Conservation (phyloP, 2,797 vertebrate species). For the Sebastes hubbsi region DNA sequence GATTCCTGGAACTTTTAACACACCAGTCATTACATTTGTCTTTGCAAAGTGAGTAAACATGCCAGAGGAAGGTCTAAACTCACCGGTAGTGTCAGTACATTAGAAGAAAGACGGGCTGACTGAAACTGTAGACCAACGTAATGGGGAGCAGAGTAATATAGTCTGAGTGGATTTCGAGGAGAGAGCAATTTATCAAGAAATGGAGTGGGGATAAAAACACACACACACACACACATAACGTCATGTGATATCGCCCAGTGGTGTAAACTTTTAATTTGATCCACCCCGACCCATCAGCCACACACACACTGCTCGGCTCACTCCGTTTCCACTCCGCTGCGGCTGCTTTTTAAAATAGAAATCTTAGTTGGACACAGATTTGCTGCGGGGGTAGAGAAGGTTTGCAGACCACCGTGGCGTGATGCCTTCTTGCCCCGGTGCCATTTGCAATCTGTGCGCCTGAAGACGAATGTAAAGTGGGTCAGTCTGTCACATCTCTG, state of each 20-base stretch:
- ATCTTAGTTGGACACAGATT: constrained; percentile 52
- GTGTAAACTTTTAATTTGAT: constrained; percentile 67
- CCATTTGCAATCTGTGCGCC: constrained; percentile 50
- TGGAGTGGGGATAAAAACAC: constrained; percentile 30
- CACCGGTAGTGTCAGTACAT: constrained; percentile 28
- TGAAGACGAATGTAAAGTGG: constrained; percentile 54
- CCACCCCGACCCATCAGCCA: constrained; percentile 36
- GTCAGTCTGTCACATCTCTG: constrained; percentile 65
- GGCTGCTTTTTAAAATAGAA: constrained; percentile 50
- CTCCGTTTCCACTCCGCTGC: constrained; percentile 47
- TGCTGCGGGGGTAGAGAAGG: constrained; percentile 18
- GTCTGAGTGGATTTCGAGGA: constrained; percentile 62
- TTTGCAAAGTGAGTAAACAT: constrained; percentile 44
- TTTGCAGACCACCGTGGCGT: constrained; percentile 42
- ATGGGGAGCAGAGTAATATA: constrained; percentile 58
- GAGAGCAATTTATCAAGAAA: constrained; percentile 62
- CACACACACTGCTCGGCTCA: constrained; percentile 26
- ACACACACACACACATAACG: neutral
- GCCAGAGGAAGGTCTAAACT: constrained; percentile 4
- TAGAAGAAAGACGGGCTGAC: constrained; percentile 13
- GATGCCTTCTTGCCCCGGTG: constrained; percentile 64
- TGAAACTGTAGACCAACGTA: constrained; percentile 49
- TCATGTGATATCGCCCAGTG: constrained; percentile 22
- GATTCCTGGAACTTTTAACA: constrained; percentile 3
- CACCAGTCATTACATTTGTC: constrained; percentile 1